Conservation (phyloP, 2,113 vertebrate genomes). For the Tachysurus vachellii region DNA sequence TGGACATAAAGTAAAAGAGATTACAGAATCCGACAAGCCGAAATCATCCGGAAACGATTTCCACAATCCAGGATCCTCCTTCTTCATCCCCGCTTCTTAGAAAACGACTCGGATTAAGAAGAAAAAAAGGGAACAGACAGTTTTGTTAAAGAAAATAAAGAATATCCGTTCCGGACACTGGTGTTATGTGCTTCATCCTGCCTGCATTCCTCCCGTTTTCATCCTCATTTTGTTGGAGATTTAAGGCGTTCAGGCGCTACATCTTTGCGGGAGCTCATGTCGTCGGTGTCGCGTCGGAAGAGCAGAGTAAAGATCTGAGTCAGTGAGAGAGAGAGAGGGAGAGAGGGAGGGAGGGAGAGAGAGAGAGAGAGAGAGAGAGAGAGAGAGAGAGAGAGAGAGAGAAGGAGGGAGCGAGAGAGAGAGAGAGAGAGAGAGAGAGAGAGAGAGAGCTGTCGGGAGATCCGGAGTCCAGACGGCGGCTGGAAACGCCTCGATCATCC, state of each 20-base stretch:
- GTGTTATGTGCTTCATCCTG: constrained; percentile 11
- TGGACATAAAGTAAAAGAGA: background rate
- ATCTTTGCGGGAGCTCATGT: constrained; percentile 28
- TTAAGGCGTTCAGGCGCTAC: background rate
- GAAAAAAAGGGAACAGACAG: background rate
- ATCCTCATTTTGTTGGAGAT: background rate
- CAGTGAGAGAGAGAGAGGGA: no score
- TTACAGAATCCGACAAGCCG: background rate
- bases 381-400: background rate
- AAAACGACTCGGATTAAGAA: background rate
- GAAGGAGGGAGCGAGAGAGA: no score
- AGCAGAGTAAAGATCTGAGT: background rate
- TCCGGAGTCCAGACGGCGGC: constrained; percentile 48
- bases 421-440: background rate
- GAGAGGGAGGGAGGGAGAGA: no score
- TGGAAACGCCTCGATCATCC: constrained; percentile 58
- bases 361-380: no score
- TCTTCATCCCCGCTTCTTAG: background rate
- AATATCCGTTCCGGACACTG: background rate
- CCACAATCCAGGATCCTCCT: constrained; percentile 1
- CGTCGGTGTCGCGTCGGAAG: background rate
- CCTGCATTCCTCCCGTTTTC: constrained; percentile 2
- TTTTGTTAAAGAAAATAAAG: background rate
- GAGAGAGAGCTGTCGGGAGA: constrained; percentile 3
- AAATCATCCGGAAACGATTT: background rate